Conservation (phyloP, 2,888 invertebrate species). For the Sarcophaga subvicina region DNA sequence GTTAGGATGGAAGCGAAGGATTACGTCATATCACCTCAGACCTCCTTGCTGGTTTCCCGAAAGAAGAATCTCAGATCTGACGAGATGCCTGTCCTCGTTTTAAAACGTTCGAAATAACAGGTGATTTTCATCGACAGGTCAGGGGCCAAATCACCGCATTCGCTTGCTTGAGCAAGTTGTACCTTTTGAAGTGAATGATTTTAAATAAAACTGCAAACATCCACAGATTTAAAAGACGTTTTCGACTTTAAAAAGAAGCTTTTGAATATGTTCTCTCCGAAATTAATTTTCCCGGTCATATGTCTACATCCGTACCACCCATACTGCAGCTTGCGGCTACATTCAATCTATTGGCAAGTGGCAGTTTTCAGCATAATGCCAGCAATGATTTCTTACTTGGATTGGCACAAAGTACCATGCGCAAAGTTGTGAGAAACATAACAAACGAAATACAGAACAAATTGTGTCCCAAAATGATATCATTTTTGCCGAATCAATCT, state of each 20-base stretch:
- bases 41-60: too few species aligned
- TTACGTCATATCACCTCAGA: too few species aligned
- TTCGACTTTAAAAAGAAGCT: not conserved
- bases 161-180: not conserved
- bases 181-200: not conserved
- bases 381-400: conserved; percentile 28
- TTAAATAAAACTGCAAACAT: not conserved
- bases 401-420: conserved; percentile 32
- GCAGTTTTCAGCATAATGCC: conserved; percentile 10
- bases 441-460: conserved; percentile 11
- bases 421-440: conserved; percentile 13
- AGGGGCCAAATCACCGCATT: too few species aligned
- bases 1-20: too few species aligned
- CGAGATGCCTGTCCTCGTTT: too few species aligned
- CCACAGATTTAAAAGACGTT: conserved; percentile 20
- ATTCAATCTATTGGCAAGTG: conserved; percentile 6
- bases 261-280: conserved; percentile 4
- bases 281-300: conserved; percentile 8
- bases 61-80: too few species aligned
- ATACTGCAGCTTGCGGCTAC: conserved; percentile 21
- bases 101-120: too few species aligned
- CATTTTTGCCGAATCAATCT: conserved; percentile 9
- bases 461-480: conserved; percentile 8
- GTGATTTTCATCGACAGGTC: too few species aligned
- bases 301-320: conserved; percentile 28